These are phyloP conservation scores for Chaetophractus vellerosus DNA, from an alignment of 2,797 vertebrate species.

Conservation along the genomic window DNA sequence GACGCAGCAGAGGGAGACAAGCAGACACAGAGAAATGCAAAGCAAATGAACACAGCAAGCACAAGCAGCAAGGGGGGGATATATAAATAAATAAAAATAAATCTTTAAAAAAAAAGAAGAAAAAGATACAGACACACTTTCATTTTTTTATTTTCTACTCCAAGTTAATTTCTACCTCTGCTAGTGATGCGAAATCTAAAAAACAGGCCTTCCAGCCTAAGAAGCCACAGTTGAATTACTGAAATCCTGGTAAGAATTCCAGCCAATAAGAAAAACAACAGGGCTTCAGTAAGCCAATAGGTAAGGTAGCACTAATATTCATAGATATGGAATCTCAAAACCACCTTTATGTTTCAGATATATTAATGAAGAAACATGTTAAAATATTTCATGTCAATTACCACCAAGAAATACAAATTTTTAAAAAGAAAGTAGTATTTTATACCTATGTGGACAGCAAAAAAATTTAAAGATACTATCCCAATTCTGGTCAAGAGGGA, in stretches of 20 bases:
- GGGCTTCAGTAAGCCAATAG: conserved; percentile 47
- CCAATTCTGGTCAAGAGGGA: conserved; percentile 6
- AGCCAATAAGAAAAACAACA: conserved; percentile 58
- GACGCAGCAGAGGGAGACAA: no score
- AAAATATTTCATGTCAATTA: background rate
- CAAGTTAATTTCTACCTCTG: conserved; percentile 23
- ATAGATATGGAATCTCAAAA: background rate
- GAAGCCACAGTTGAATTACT: background rate
- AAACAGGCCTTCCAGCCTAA: background rate
- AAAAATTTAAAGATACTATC: background rate
- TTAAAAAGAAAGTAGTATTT: conserved; percentile 10
- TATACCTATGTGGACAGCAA: background rate
- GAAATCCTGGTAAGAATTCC: conserved; percentile 38
- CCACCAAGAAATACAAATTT: background rate
- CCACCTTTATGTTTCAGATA: background rate
- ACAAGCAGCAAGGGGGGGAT: no score
- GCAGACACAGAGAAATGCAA: no score
- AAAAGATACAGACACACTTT: no score
- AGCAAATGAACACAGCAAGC: no score
- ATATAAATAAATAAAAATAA: no score
- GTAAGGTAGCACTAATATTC: background rate
- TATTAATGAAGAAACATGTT: conserved; percentile 14
- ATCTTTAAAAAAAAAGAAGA: no score
- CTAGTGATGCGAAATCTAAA: background rate
- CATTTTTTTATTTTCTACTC: background rate